These are phyloP conservation scores for Microcebus lehilahytsara DNA, from an alignment of 2,113 vertebrate genomes.

Conservation along the genomic window DNA sequence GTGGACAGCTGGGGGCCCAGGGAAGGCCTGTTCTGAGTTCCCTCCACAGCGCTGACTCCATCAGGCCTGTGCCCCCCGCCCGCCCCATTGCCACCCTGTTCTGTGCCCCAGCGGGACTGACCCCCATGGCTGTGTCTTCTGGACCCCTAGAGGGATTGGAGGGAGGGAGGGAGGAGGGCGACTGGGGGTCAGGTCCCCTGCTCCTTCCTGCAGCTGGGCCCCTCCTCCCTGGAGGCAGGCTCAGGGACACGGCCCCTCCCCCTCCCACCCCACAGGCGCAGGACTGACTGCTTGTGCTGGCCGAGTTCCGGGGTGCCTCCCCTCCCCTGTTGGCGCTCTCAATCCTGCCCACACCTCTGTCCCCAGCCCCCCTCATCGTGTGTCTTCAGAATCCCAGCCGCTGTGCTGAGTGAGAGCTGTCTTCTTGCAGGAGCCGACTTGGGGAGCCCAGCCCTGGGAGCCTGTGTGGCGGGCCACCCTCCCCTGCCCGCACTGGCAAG, in stretches of 20 bases:
- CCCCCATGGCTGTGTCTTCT: too few relatives aligned
- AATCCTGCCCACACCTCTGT: neutral
- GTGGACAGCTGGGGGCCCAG: neutral
- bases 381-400: neutral
- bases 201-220: neutral
- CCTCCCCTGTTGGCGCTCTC: neutral
- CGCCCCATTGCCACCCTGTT: neutral
- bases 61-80: too few relatives aligned
- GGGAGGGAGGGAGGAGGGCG: too few relatives aligned
- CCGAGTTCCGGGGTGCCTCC: neutral
- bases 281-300: neutral
- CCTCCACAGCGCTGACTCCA: rapidly evolving
- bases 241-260: too few relatives aligned
- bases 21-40: neutral
- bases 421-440: neutral
- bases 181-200: neutral
- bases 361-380: rapidly evolving
- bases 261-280: too few relatives aligned
- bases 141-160: neutral
- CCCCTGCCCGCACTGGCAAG: neutral
- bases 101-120: neutral
- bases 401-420: neutral
- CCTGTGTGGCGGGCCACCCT: rapidly evolving
- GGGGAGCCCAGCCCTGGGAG: neutral
- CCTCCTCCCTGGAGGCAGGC: neutral